Base-by-base conservation (phyloP, 2,113 vertebrate species). In the Euleptes europaea region DNA sequence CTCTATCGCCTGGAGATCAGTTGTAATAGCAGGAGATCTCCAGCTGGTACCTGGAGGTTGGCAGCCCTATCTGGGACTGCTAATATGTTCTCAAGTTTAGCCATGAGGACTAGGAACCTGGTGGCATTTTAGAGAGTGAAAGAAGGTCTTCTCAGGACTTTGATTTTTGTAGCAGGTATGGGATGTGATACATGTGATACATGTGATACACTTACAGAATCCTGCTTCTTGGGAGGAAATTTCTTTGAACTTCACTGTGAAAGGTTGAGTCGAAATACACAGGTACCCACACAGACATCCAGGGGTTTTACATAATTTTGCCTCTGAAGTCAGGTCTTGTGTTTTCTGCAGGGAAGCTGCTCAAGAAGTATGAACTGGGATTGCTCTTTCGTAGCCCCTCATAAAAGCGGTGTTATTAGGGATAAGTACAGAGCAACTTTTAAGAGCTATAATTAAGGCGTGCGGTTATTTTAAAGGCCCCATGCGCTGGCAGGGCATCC, bases 371-470 rank as follows among this genome's bases (percentile, higher is more conserved):
- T 87, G 91, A 94, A 87, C 92, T 90, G 23, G 51, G 74, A 67
- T 23, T 78, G 83, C 63, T 78, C 74, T 84, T 89, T 63, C 17
- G 47, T 21, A 87, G 82, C 78, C 84, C 84, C 84, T 69, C 86
- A 4, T 93, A 92, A 92, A 93, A 85, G 65, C 74, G 42, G 80
- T 86, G 63, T 76, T 92, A 90, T 92, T 93, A 94, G 83, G 49
- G 76, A 88, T 93, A 92, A 94, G 90, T 86, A 91, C 9, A 87
- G 91, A 89, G 90, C 75, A 88, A 42, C 17, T 81, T 87, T 89
- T 91, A 91, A 91, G 78, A 90, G 80, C 83, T 94, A 10, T 92
- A 92, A 94, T 95, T 86, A 89, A 91, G 17, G 9, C 40, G 44
- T 88, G 85, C 67, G 54, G 86, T 82, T 82, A 86, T 87, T 91